A percentile compares a stretch with the other conserved stretches of the same genome.
Conservation (phyloP, 2,113 vertebrate species). For the Entelurus aequoreus region DNA sequence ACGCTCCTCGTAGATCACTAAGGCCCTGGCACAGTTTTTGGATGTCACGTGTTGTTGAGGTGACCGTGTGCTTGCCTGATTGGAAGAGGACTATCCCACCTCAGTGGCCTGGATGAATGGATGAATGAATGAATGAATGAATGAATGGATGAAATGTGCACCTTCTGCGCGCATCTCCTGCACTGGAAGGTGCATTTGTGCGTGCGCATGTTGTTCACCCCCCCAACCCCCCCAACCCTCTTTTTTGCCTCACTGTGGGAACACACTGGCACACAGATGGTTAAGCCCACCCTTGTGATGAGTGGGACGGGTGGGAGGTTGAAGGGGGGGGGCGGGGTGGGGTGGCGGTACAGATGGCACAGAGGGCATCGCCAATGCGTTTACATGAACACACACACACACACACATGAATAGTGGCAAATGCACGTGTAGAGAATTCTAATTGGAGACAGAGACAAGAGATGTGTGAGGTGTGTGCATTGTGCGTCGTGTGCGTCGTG, state of each 20-base stretch:
- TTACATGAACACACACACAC: constrained; percentile 34
- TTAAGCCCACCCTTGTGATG: constrained; percentile 76
- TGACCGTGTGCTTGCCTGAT: too few relatives aligned
- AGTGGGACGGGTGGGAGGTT: constrained; percentile 57
- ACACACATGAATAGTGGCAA: constrained; percentile 16
- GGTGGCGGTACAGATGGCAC: constrained; percentile 74
- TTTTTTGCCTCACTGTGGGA: constrained; percentile 59
- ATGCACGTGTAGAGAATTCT: constrained; percentile 3
- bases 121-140: too few relatives aligned
- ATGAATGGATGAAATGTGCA: neutral
- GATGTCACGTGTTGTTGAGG: too few relatives aligned
- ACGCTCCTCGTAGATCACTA: too few relatives aligned
- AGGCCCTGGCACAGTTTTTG: too few relatives aligned
- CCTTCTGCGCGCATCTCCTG: neutral
- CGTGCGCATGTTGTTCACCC: constrained; percentile 14
- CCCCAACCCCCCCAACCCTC: neutral
- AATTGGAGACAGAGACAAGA: constrained; percentile 12
- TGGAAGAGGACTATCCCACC: neutral
- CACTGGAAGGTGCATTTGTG: constrained; percentile 16
- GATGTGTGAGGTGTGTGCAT: constrained; percentile 41
- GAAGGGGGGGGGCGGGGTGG: too few relatives aligned
- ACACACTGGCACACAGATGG: constrained; percentile 78
- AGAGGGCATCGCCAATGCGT: constrained; percentile 75
- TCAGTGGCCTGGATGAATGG: too few relatives aligned
- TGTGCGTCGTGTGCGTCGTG: constrained; percentile 25